Evolutionary conservation across 2,888 invertebrate genomes (phyloP).

Genomic region (Anoncus sp.): DNA sequence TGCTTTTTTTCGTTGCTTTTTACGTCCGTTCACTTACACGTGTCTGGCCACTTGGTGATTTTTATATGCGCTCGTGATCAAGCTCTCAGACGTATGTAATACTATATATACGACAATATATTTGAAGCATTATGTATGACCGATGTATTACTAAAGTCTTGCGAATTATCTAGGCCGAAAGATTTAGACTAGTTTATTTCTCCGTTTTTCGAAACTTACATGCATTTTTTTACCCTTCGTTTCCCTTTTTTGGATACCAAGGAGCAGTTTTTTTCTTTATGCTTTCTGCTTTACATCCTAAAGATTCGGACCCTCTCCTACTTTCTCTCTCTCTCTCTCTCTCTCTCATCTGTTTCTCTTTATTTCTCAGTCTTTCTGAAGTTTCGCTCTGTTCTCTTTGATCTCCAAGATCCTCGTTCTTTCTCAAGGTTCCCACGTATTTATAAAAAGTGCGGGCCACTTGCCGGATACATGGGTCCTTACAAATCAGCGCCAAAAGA

Average conservation of each 20-base stretch:
- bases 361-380: too few species aligned
- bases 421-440: constrained; percentile 1
- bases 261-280: neutral
- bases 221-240: constrained; percentile 10
- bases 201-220: neutral
- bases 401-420: constrained; percentile 8
- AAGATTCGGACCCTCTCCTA: neutral
- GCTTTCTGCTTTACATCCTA: neutral
- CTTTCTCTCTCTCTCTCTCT: constrained; percentile 4
- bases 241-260: neutral
- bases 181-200: neutral
- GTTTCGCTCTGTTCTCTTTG: constrained; percentile 14
- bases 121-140: neutral
- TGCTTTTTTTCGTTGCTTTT: constrained; percentile 22
- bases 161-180: constrained; percentile 15
- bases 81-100: constrained; percentile 1
- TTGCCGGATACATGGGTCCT: constrained; percentile 1
- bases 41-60: constrained; percentile 40
- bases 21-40: constrained; percentile 17
- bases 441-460: constrained; percentile 3
- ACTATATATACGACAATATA: constrained; percentile 7
- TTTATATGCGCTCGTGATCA: constrained; percentile 25
- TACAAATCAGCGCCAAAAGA: constrained; percentile 4
- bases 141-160: constrained; percentile 5
- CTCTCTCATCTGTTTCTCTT: neutral